Conservation (phyloP, 2,797 vertebrate species). For the Ptychobarbus kaznakovi region DNA sequence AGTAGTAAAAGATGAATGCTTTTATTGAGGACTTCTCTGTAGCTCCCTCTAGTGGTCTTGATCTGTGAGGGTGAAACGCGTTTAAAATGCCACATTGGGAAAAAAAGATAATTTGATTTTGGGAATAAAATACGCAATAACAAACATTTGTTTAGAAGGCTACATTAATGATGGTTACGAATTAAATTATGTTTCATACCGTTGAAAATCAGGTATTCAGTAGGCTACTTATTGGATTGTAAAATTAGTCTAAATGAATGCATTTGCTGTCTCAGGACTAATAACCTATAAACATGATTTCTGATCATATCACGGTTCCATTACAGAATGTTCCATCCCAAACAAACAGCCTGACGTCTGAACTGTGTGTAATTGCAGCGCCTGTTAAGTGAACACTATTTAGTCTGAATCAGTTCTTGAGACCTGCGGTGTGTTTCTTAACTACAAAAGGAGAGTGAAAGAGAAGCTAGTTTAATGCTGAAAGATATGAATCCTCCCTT, state of each 20-base stretch:
- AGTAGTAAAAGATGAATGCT: background rate
- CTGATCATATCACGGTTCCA: background rate
- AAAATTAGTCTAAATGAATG: background rate
- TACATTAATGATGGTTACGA: background rate
- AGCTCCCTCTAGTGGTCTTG: background rate
- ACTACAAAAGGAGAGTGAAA: background rate
- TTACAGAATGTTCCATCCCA: background rate
- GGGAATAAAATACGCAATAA: background rate
- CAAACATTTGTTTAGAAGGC: background rate
- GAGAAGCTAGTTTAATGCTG: background rate
- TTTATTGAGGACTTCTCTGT: background rate
- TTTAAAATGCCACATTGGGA: background rate
- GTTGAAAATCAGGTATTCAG: background rate
- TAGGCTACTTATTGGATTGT: background rate
- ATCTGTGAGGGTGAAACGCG: background rate
- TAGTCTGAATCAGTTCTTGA: background rate
- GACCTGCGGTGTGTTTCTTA: background rate
- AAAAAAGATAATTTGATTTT: background rate
- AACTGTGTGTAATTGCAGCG: background rate
- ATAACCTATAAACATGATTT: background rate
- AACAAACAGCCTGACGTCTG: background rate
- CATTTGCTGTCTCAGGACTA: background rate
- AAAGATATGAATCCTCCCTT: background rate
- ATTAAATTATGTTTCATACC: background rate
- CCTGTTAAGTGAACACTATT: background rate